Evolutionary conservation across 64 coral and sea anemone genomes (phyloP).

Genomic region (Stichodactyla mertensii): DNA sequence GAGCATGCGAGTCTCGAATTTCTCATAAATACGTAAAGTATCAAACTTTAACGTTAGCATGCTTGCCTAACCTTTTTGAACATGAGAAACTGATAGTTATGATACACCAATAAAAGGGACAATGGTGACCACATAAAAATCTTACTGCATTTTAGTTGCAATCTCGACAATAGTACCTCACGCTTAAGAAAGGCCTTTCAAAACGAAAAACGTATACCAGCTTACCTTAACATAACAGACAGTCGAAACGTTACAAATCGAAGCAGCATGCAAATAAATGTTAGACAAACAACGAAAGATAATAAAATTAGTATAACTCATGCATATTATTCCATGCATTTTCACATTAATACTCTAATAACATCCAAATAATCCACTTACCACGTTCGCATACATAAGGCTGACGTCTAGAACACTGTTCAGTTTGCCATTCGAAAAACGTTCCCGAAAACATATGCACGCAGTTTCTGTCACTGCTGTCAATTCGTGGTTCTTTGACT

Average conservation of each 20-base stretch:
- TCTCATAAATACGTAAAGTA: too few relatives aligned
- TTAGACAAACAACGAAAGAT: too few relatives aligned
- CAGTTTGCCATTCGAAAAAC: constrained; percentile 16
- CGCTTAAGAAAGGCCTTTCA: too few relatives aligned
- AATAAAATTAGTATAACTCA: not conserved
- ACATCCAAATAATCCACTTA: constrained; percentile 1
- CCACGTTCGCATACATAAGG: constrained; percentile 28
- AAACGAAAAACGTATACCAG: too few relatives aligned
- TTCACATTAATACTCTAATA: not conserved
- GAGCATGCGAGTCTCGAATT: not conserved
- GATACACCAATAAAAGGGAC: too few relatives aligned
- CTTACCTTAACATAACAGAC: too few relatives aligned
- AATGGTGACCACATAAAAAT: too few relatives aligned
- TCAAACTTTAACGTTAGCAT: not conserved
- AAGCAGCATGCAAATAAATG: not conserved
- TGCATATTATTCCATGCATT: not conserved
- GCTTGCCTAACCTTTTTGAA: not conserved
- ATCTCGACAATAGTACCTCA: too few relatives aligned
- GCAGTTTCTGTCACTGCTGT: not conserved
- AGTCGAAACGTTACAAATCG: not conserved
- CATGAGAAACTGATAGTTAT: too few relatives aligned
- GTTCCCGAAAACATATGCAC: not conserved
- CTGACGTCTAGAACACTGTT: not conserved
- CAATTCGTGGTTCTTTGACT: not conserved
- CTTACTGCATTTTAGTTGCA: too few relatives aligned